Evolutionary conservation across 2,888 invertebrate genomes (phyloP).

Genomic region (Mesochorus sp.): DNA sequence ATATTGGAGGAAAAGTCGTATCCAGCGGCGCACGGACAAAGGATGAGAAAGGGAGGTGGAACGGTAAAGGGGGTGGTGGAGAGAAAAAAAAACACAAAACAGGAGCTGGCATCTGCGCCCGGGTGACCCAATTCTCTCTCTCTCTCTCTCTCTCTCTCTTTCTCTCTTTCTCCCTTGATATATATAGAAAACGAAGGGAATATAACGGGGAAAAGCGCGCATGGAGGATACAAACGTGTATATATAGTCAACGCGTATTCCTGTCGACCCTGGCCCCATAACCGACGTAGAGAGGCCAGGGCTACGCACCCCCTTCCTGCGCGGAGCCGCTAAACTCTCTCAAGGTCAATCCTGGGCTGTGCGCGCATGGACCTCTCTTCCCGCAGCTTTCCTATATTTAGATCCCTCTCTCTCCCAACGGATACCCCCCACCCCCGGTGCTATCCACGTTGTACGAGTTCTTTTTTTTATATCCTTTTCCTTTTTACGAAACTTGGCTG

Average conservation of each 20-base stretch:
- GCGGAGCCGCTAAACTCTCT: slow-evolving; percentile 35
- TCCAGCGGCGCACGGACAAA: not conserved
- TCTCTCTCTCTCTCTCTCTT: no score
- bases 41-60: not conserved
- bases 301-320: slow-evolving; percentile 42
- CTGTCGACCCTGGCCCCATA: slow-evolving; percentile 68
- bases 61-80: not conserved
- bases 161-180: no score
- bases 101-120: slow-evolving; percentile 64
- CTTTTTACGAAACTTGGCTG: no score
- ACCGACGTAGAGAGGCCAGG: slow-evolving; percentile 55
- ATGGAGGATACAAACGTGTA: not conserved
- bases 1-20: slow-evolving; percentile 5
- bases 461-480: no score
- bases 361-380: slow-evolving; percentile 48
- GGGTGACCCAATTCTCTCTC: slow-evolving; percentile 67
- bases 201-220: slow-evolving; percentile 27
- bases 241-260: slow-evolving; percentile 37
- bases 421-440: not conserved
- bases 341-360: slow-evolving; percentile 61
- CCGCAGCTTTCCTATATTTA: slow-evolving; percentile 38
- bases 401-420: slow-evolving; percentile 19
- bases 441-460: not conserved
- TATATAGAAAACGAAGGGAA: slow-evolving; percentile 21
- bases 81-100: slow-evolving; percentile 3